Percentiles rank a stretch among this genome's conserved stretches.
These are phyloP conservation scores for Microplitis mediator DNA, from an alignment of 1,140 invertebrate species.

Conservation along the genomic window DNA sequence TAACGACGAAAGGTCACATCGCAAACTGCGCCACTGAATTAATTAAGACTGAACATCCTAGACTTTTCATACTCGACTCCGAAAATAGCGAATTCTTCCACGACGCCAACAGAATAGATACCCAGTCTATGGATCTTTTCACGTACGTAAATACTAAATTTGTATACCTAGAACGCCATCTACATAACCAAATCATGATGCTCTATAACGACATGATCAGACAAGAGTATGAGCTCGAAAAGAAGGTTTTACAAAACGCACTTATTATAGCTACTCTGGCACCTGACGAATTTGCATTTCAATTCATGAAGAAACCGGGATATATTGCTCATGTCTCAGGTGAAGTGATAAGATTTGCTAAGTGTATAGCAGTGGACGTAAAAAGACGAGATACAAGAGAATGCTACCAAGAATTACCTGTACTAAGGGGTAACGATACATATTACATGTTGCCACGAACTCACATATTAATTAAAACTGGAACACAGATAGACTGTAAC, in stretches of 20 bases:
- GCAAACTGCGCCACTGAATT: neutral
- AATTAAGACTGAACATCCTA: conserved; percentile 13
- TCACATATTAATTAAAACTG: conserved; percentile 23
- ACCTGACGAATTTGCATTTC: conserved; percentile 37
- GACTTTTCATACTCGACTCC: neutral
- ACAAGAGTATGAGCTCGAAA: conserved; percentile 30
- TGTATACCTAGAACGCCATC: neutral
- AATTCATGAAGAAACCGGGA: conserved; percentile 35
- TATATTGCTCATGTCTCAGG: conserved; percentile 36
- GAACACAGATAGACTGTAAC: neutral
- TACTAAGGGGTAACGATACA: conserved; percentile 15
- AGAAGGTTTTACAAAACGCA: neutral
- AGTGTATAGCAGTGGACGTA: conserved; percentile 34
- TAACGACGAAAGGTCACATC: neutral
- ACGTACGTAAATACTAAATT: conserved; percentile 4
- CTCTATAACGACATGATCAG: neutral
- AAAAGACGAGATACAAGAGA: conserved; percentile 8
- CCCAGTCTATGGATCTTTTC: conserved; percentile 4
- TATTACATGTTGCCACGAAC: conserved; percentile 29
- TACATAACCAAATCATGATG: neutral
- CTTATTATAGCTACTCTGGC: conserved; percentile 19
- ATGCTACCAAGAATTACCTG: conserved; percentile 28
- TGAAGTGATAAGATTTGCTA: conserved; percentile 36
- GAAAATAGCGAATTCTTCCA: neutral
- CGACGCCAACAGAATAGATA: neutral